A percentile compares a stretch with the other conserved stretches of the same genome.
phyloP scores from a whole-genome alignment of 2,888 invertebrate genomes.

The Callyntrura sp. region DNA sequence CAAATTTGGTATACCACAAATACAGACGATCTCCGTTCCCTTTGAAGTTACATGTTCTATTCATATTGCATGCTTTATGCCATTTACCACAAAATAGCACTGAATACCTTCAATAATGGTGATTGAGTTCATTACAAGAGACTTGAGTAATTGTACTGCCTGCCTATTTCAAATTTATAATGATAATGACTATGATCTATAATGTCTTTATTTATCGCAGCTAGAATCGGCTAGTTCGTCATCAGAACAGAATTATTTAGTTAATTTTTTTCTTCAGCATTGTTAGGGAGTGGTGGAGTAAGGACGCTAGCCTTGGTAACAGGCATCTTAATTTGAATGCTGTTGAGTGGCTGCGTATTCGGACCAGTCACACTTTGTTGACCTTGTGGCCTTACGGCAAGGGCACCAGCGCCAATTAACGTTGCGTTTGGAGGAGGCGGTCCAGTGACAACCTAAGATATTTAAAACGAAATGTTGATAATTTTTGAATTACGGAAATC shows the following conservation, averaged over 20 bases:
- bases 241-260: background rate
- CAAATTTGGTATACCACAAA: no score
- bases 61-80: no score
- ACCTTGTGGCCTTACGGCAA: slow-evolving; percentile 47
- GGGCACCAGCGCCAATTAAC: slow-evolving; percentile 16
- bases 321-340: slow-evolving; percentile 56
- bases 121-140: background rate
- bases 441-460: slow-evolving; percentile 62
- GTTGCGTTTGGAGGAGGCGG: slow-evolving; percentile 59
- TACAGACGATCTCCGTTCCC: no score
- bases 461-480: background rate
- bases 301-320: no score
- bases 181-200: background rate
- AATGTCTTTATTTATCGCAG: background rate
- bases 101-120: background rate
- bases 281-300: background rate
- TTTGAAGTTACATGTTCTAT: no score
- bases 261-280: slow-evolving; percentile 44
- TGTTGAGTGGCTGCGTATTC: slow-evolving; percentile 37
- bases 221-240: background rate
- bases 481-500: no score
- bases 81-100: no score
- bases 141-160: background rate
- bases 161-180: background rate
- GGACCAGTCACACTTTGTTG: background rate